Evolutionary conservation across 1,140 invertebrate genomes (phyloP), one percentile per base, ranked within the genome.

Genomic region (Aphis craccivora): DNA sequence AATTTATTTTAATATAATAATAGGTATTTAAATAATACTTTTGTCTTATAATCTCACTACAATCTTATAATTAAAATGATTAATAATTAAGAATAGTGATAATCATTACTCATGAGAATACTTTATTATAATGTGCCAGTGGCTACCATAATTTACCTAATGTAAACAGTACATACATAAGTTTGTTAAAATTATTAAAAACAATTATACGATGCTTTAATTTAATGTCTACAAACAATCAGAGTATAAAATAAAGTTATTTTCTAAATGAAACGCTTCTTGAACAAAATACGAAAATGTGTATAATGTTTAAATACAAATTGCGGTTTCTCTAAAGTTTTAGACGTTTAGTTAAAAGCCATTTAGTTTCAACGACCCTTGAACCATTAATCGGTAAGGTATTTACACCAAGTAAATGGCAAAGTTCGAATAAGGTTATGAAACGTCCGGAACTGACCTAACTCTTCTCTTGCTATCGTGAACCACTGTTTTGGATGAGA

Each of bases 321-420:
- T 83, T 83, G 81, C 35, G 81, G 76, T 83, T 83, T 83, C 14
- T 40, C 35, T 37, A 37, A 83, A 83, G 81, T 83, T 83, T 83
- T 40, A 83, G 81, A 83, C 81, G 81, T 83, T 83, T 83, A 67
- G 30, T n/a, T 67, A 67, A 83, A 83, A 83, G 81, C 81, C 81
- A 83, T 83, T 83, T 83, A 83, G 81, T 83, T 83, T 83, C 81
- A 83, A 83, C 37, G 81, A 83, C 37, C 81, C 81, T 83, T 83
- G 81, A 83, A 83, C 81, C 81, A 83, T 83, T 83, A 83, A 83
- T 83, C 81, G 81, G 81, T 40, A 23, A 83, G 81, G 81, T 83
- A 83, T 83, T 83, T 40, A 83, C 81, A 83, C 81, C 35, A 37
- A 83, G n/a, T 37, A 83, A 83, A 83, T 83, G 81, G 81, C 20